Evolutionary conservation across 92 coral and sea anemone genomes (phyloP).

Genomic region (Nematostella vectensis): DNA sequence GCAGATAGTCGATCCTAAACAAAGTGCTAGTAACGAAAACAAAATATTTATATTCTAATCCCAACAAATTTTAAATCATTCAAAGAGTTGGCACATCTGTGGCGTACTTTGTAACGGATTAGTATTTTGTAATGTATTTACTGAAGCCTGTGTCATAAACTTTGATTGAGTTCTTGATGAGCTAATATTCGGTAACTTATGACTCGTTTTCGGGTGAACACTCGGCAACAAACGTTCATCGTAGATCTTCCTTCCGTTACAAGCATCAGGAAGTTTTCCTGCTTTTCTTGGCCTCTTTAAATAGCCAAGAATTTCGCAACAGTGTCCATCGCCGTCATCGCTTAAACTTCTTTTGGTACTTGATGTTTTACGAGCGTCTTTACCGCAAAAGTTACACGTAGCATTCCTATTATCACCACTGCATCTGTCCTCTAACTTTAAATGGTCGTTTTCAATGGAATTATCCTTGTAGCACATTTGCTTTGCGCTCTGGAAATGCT

Average conservation of each 20-base stretch:
- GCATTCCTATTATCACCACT: neutral
- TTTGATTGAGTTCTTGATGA: neutral
- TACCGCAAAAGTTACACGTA: neutral
- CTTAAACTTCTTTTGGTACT: too few relatives aligned
- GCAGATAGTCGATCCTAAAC: too few relatives aligned
- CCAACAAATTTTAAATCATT: constrained; percentile 13
- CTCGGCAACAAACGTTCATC: constrained; percentile 62
- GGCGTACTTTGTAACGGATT: constrained; percentile 23
- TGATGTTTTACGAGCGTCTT: neutral
- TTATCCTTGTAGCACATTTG: neutral
- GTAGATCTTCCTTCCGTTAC: constrained; percentile 38
- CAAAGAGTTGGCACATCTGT: constrained; percentile 65
- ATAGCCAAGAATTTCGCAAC: too few relatives aligned
- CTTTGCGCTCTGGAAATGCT: neutral
- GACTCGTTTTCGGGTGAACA: neutral
- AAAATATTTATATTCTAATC: too few relatives aligned
- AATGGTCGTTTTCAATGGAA: neutral
- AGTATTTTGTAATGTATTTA: neutral
- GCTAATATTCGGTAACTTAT: neutral
- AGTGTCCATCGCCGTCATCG: too few relatives aligned
- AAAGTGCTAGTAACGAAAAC: too few relatives aligned
- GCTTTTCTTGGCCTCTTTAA: neutral
- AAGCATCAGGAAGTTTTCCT: constrained; percentile 15
- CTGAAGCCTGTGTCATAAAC: neutral
- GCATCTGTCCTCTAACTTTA: neutral